These are phyloP conservation scores for Pecten maximus DNA, from an alignment of 2,888 invertebrate species.

Conservation along the genomic window DNA sequence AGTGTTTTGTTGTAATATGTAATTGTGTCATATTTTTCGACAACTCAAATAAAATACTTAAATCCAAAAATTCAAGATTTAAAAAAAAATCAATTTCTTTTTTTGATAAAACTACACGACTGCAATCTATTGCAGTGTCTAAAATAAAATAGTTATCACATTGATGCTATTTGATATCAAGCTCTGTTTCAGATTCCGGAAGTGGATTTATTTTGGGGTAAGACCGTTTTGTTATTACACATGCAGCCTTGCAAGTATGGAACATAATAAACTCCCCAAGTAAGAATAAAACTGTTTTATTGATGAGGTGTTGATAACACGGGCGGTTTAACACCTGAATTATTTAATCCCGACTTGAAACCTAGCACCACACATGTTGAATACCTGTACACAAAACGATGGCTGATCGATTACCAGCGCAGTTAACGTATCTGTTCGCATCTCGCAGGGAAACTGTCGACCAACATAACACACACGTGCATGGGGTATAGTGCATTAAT, in stretches of 20 bases:
- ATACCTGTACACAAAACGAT: neutral
- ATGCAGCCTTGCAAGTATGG: neutral
- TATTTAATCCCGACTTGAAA: slow-evolving; percentile 7
- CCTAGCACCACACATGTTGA: neutral
- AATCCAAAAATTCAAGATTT: no score
- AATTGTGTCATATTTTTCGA: no score
- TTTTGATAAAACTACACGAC: no score
- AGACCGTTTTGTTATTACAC: neutral
- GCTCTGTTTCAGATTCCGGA: no score
- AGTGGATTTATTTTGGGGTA: neutral
- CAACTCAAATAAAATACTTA: no score
- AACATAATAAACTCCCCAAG: neutral
- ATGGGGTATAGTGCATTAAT: neutral
- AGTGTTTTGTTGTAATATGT: no score
- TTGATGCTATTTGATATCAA: no score
- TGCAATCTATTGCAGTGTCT: no score
- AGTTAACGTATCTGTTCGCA: neutral
- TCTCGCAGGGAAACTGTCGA: neutral
- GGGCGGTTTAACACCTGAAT: slow-evolving; percentile 1
- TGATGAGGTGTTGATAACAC: slow-evolving; percentile 16
- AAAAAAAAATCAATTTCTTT: no score
- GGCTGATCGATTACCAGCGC: neutral
- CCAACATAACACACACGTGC: neutral
- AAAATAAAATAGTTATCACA: no score
- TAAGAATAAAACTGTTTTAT: neutral